Evolutionary conservation across 2,113 vertebrate species (phyloP).

Genomic region (Indicator indicator): DNA sequence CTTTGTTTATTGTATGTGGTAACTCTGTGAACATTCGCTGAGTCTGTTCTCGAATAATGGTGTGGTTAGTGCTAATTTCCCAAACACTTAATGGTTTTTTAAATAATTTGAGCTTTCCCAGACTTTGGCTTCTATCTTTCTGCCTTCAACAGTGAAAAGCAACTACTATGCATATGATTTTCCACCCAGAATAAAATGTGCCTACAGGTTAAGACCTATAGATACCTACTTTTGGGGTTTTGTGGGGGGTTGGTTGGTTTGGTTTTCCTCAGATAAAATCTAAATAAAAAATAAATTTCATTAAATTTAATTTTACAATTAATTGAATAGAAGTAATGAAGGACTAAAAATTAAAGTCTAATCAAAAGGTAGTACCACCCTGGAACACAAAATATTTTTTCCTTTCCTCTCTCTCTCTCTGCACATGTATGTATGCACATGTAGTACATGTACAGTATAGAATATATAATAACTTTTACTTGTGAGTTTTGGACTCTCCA

Average conservation of each 20-base stretch:
- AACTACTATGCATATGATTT: not conserved
- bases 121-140: not conserved
- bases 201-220: not conserved
- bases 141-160: not conserved
- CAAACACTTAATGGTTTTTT: not conserved
- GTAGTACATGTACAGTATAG: not conserved
- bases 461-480: not conserved
- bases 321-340: not conserved
- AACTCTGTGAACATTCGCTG: not conserved
- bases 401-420: not conserved
- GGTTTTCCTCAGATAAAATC: accelerated
- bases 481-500: not conserved
- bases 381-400: not conserved
- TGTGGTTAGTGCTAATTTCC: conserved; percentile 30
- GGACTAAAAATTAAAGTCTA: not conserved
- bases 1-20: not conserved
- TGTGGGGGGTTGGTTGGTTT: too few species aligned
- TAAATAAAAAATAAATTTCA: not conserved
- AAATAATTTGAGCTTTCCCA: not conserved
- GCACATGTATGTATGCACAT: not conserved
- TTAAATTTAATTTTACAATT: not conserved
- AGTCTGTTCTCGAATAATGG: conserved; percentile 6
- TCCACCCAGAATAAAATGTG: not conserved
- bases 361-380: not conserved
- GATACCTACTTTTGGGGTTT: not conserved